Evolutionary conservation across 2,797 vertebrate genomes (phyloP).

Genomic region (Hemitrygon akajei): DNA sequence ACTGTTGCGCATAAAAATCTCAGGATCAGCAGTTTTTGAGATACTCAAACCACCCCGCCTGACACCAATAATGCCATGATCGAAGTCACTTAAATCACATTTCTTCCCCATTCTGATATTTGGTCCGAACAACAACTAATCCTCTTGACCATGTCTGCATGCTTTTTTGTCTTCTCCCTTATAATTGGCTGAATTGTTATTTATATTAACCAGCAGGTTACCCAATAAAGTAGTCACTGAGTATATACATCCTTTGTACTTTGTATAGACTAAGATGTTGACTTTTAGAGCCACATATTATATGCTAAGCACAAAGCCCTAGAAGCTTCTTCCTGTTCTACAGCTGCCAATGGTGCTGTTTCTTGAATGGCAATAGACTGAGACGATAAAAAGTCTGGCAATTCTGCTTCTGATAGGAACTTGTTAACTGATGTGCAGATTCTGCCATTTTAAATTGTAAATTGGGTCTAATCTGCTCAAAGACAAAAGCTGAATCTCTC

Average conservation of each 20-base stretch:
- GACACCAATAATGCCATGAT: too few species aligned
- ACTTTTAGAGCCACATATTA: neutral
- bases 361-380: neutral
- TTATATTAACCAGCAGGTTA: too few species aligned
- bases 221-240: too few species aligned
- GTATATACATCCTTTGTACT: neutral
- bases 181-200: too few species aligned
- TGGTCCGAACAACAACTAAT: too few species aligned
- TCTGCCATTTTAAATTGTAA: neutral
- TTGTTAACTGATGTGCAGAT: neutral
- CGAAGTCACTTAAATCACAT: too few species aligned
- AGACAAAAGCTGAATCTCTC: neutral
- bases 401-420: neutral
- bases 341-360: neutral
- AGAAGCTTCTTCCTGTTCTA: neutral
- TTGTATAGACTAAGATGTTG: neutral
- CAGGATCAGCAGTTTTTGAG: too few species aligned
- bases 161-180: too few species aligned
- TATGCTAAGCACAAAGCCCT: neutral
- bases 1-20: too few species aligned
- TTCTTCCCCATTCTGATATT: too few species aligned
- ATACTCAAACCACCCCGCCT: too few species aligned
- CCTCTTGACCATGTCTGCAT: too few species aligned
- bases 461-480: neutral
- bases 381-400: neutral